Percentiles rank a stretch among this genome's conserved stretches.
phyloP scores from a whole-genome alignment of 2,888 invertebrate genomes.

The Limnephilus marmoratus region DNA sequence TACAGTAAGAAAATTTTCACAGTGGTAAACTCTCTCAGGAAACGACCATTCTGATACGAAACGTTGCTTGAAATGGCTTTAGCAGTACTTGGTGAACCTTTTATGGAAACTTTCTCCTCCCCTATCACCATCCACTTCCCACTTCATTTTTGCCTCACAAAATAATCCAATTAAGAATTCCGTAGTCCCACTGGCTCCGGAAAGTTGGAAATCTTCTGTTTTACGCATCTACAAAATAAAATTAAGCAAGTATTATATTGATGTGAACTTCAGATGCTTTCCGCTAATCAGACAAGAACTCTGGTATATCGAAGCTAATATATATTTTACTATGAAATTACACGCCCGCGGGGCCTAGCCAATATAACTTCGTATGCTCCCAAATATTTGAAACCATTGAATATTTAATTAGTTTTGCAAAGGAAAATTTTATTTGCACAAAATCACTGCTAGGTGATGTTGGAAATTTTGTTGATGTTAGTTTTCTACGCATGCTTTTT shows the following conservation, averaged over 20 bases:
- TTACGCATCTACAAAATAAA: not conserved
- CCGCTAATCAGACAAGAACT: not conserved
- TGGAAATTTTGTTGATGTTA: too few species aligned
- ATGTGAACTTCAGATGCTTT: not conserved
- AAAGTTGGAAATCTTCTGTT: not conserved
- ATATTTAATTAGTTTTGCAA: not conserved
- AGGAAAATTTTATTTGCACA: not conserved
- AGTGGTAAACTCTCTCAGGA: not conserved
- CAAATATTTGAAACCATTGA: not conserved
- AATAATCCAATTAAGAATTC: not conserved
- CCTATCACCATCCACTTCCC: not conserved
- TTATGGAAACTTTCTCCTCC: not conserved
- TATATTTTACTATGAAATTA: too few species aligned
- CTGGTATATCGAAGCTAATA: not conserved
- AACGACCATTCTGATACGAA: not conserved
- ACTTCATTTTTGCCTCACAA: too few species aligned
- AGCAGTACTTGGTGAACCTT: not conserved
- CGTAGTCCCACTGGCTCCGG: too few species aligned
- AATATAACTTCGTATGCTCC: not conserved
- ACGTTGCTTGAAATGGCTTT: not conserved
- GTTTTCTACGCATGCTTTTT: too few species aligned
- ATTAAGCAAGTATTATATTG: not conserved
- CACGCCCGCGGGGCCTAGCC: not conserved
- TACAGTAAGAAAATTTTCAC: not conserved
- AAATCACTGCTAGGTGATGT: not conserved